Percentiles rank a stretch among this genome's conserved stretches.
Conservation (phyloP, 2,113 vertebrate species). For the Marcusenius ussheri region DNA sequence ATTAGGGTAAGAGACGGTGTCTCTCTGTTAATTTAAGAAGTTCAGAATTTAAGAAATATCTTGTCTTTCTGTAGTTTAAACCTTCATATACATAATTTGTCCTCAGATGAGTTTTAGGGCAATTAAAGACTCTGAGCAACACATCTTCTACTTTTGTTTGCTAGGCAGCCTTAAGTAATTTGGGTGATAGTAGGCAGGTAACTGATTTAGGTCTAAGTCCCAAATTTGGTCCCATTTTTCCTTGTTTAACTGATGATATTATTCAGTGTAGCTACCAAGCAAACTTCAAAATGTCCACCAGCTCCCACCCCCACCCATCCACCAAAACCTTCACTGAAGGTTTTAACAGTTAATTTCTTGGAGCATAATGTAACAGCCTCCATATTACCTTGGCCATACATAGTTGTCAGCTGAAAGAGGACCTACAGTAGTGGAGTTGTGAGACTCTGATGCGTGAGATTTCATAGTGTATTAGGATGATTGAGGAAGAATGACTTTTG, state of each 20-base stretch:
- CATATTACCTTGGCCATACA: background rate
- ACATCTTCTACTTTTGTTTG: background rate
- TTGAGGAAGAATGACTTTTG: background rate
- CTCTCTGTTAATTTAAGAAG: background rate
- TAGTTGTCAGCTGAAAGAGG: background rate
- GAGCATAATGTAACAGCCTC: background rate
- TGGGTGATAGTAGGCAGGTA: background rate
- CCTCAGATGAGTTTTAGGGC: background rate
- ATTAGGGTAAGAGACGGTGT: background rate
- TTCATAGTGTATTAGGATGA: background rate
- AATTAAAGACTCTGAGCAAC: background rate
- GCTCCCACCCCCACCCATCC: background rate
- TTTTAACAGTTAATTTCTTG: background rate
- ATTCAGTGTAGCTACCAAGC: background rate
- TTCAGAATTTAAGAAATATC: background rate
- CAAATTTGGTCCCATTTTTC: background rate
- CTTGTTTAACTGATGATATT: background rate
- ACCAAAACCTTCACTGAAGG: background rate
- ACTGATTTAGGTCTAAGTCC: background rate
- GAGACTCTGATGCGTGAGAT: background rate
- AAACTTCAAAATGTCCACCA: background rate
- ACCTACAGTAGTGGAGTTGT: background rate
- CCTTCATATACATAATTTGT: background rate
- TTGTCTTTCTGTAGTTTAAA: background rate
- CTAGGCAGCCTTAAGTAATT: background rate